Evolutionary conservation across 2,888 invertebrate species (phyloP), one percentile per base, ranked within the genome.

Genomic region (Endomychus coccineus): DNA sequence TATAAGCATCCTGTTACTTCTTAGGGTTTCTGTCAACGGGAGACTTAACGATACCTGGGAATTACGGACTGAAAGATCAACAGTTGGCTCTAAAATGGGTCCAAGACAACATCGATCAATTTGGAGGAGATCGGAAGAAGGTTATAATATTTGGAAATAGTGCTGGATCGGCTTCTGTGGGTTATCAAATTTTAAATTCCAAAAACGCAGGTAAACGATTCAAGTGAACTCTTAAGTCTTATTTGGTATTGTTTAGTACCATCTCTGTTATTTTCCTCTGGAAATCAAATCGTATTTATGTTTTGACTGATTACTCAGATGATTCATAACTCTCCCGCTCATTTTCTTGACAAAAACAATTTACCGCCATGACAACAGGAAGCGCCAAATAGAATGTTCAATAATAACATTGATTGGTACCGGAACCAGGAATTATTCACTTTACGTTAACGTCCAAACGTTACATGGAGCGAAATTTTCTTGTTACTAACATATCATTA

Each of bases 11-110:
- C n/a, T n/a, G n/a, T 3, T 34, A 33, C 27, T 14, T 27, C 40
- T 28, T 17, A 49, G 49, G 51, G 13, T 55, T 55, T 37, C 31
- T 55, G 6, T 35, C 49, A 9, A 51, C 52, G 10, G 47, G 46
- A 7, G 54, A 55, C 24, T 31, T 41, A 7, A 44, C 46, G 4
- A 36, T 50, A 15, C 50, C 52, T 6, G 55, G 55, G 4, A 55
- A 55, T 31, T 40, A 43, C 14, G 55, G 55, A 3, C 33, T 55
- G 7, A 55, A 52, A 31, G 53, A 55, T 44, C 52, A 52, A 38
- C 42, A 44, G 3, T 31, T 52, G 4, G 55, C 48, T 7, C 37
- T 55, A n/a, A 41, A 40, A 27, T 53, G 55, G 55, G 43, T 45
- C 1, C 43, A 47, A 7, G 37, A 48, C 3, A 55, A 55, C 28